Percentiles rank a stretch among this genome's conserved stretches.
Conservation (phyloP, 1,140 invertebrate species). For the Lordiphosa collinella region DNA sequence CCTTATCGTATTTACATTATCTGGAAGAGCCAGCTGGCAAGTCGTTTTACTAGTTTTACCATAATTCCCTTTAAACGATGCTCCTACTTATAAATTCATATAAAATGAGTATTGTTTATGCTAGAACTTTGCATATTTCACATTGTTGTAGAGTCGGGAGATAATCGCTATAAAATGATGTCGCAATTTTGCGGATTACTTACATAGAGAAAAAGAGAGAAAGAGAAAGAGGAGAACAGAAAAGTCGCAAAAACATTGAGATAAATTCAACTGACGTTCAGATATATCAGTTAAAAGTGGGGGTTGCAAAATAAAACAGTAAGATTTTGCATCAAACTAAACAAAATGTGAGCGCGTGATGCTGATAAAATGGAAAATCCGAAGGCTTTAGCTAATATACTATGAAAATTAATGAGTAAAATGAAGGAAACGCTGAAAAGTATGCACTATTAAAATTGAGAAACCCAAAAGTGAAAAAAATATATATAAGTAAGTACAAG, state of each 20-base stretch:
- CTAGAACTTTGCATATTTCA: background rate
- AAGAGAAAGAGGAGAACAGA: too few species aligned
- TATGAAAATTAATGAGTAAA: too few species aligned
- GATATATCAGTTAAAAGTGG: slow-evolving; percentile 2
- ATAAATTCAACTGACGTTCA: too few species aligned
- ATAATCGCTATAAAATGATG: background rate
- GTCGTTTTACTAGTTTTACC: slow-evolving; percentile 3
- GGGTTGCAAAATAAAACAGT: background rate
- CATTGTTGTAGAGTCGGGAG: background rate
- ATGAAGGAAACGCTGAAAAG: too few species aligned
- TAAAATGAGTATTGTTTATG: background rate
- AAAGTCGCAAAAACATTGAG: too few species aligned
- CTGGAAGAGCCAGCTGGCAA: background rate
- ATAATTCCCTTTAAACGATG: too few species aligned
- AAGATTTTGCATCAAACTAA: background rate
- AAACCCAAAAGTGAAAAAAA: too few species aligned
- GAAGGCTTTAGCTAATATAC: too few species aligned
- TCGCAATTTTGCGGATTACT: background rate
- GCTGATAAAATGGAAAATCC: too few species aligned
- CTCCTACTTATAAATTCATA: background rate
- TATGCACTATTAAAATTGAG: too few species aligned
- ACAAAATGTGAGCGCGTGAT: background rate
- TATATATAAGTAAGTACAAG: too few species aligned
- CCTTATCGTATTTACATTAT: slow-evolving; percentile 1
- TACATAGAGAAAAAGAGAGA: too few species aligned